Conservation (phyloP, 2,888 invertebrate genomes). For the Ennomos quercinarius region DNA sequence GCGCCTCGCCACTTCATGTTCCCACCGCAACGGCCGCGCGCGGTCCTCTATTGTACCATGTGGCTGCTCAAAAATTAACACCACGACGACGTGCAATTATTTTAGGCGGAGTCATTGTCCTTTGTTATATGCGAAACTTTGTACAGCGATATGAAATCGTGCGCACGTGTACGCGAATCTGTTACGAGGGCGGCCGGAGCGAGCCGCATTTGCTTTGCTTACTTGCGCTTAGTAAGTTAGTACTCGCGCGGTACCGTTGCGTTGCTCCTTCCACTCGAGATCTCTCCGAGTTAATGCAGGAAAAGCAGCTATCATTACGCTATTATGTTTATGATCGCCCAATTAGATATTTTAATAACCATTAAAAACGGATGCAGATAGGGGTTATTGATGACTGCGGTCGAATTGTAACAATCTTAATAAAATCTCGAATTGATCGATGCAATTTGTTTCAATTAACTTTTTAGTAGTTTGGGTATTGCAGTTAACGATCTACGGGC, state of each 20-base stretch:
- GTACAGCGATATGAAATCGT: slow-evolving; percentile 58
- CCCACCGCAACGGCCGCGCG: slow-evolving; percentile 27
- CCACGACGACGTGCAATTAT: slow-evolving; percentile 38
- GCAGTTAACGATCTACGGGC: slow-evolving; percentile 46
- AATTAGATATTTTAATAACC: slow-evolving; percentile 20
- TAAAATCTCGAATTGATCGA: slow-evolving; percentile 31
- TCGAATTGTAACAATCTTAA: slow-evolving; percentile 24
- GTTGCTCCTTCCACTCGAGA: slow-evolving; percentile 18
- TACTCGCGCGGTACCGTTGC: slow-evolving; percentile 17
- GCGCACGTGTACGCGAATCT: slow-evolving; percentile 54
- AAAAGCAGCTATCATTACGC: slow-evolving; percentile 21
- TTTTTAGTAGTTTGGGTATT: slow-evolving; percentile 43
- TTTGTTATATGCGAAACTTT: slow-evolving; percentile 57
- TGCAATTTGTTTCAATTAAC: slow-evolving; percentile 34
- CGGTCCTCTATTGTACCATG: slow-evolving; percentile 38
- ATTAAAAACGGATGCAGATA: slow-evolving; percentile 32
- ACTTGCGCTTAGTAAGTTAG: slow-evolving; percentile 6
- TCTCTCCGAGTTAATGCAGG: slow-evolving; percentile 13
- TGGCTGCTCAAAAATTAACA: slow-evolving; percentile 37
- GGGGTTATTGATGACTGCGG: slow-evolving; percentile 26
- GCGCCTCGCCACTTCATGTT: slow-evolving; percentile 23
- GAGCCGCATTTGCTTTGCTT: slow-evolving; percentile 19
- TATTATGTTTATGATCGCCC: slow-evolving; percentile 17
- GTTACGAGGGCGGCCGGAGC: slow-evolving; percentile 48
- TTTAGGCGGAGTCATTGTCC: slow-evolving; percentile 59